Evolutionary conservation across 2,888 invertebrate species (phyloP), one percentile per base, ranked within the genome.

Genomic region (Rhingia rostrata): DNA sequence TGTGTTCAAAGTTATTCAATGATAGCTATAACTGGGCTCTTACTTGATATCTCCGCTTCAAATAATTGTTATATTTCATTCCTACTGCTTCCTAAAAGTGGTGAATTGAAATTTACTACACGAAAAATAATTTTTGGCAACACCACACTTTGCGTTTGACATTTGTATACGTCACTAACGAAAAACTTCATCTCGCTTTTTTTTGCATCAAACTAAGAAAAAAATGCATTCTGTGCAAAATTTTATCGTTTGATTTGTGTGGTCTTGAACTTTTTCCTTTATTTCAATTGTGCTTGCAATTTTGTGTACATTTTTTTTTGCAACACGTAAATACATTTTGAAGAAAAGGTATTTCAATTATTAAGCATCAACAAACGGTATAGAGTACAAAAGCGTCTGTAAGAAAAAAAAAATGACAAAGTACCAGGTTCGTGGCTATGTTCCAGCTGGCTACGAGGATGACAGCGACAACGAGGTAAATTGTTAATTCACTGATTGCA

Each of bases 381-480:
- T 5, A 33, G 7, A 56, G 5, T 60, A 49, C 51, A 72, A 43
- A 79, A 10, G 54, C 45, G 41, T 56, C 10, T 41, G 47, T 10
- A n/a, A n/a, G 1, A 2, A 22, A 51, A 47, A 4, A 73, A 56
- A 12, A 30, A 72, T 60, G 63, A 37, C 66, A 10, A 64, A 43
- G n/a, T 83, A 83, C 30, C 54, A 78, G 14, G 73, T 72, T 41
- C 61, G 60, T 66, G 61, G 69, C 35, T 75, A 90, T 22, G 22
- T 22, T 64, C 91, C 91, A 78, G 91, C 89, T 72, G 91, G 91
- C 73, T 89, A 87, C 79, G 91, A 91, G 75, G 89, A 89, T 30
- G 87, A 87, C 4, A 87, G 87, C 39, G 88, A 89, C 0, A 87
- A 88, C 0, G 81, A 87, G 39, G 72, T 90, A 30, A 54, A 61